phyloP scores from a whole-genome alignment of 2,113 vertebrate species.

The Oxyura jamaicensis region DNA sequence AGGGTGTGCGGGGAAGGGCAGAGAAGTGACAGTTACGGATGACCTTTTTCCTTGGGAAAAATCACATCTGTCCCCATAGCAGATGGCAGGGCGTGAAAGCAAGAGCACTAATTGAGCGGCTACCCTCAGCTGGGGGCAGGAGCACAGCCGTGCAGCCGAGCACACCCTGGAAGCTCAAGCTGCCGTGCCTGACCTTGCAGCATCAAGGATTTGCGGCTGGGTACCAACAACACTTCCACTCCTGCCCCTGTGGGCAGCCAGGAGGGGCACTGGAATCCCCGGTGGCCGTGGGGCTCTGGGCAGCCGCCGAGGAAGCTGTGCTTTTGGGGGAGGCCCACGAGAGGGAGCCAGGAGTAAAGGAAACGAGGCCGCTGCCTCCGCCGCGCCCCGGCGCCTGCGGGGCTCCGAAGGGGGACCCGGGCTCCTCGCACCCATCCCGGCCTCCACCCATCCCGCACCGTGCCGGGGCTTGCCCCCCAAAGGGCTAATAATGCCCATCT shows the following conservation, averaged over 20 bases:
- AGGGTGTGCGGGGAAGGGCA: background rate
- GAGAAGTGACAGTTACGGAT: fast-evolving
- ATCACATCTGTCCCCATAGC: background rate
- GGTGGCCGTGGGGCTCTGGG: too few relatives aligned
- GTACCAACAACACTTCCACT: fast-evolving
- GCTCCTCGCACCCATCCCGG: background rate
- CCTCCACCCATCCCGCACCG: too few relatives aligned
- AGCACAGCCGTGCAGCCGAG: background rate
- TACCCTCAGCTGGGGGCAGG: background rate
- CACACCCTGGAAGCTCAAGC: background rate
- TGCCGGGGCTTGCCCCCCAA: too few relatives aligned
- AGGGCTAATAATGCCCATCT: too few relatives aligned
- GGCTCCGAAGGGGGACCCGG: background rate
- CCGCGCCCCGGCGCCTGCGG: background rate
- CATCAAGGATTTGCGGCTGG: background rate
- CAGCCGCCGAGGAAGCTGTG: background rate
- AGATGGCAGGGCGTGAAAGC: background rate
- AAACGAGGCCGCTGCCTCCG: background rate
- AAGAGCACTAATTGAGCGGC: background rate
- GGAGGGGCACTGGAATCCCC: background rate
- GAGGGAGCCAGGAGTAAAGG: constrained; percentile 64
- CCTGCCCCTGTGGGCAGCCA: fast-evolving
- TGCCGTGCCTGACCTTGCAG: background rate
- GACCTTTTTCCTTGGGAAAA: background rate
- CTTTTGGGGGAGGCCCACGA: constrained; percentile 29